Conservation (phyloP, 2,113 vertebrate genomes). For the Xiphophorus maculatus region DNA sequence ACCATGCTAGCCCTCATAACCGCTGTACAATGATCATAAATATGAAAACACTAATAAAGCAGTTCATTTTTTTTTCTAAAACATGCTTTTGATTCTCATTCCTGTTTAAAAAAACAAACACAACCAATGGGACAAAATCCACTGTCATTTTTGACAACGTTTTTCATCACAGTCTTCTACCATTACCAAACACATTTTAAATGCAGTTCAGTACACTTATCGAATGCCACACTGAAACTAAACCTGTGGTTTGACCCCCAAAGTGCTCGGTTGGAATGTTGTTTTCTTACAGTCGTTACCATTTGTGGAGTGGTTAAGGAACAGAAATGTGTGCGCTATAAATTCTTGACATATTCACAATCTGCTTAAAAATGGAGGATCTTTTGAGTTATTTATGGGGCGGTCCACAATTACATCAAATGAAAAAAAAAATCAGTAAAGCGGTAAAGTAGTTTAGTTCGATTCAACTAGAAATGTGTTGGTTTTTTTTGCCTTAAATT, state of each 20-base stretch:
- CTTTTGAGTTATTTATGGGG: neutral
- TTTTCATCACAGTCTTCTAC: neutral
- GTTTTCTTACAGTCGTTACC: conserved; percentile 46
- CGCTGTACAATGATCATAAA: conserved; percentile 69
- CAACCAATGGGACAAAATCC: neutral
- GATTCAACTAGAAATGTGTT: too few relatives aligned
- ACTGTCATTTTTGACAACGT: conserved; percentile 2
- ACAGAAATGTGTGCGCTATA: neutral
- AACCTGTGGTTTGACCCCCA: conserved; percentile 1
- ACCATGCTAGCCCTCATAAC: conserved; percentile 79
- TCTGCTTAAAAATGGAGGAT: neutral
- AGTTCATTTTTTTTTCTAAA: conserved; percentile 52
- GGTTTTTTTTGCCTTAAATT: neutral
- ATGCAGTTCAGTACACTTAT: neutral
- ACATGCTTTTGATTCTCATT: conserved; percentile 58
- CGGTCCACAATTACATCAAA: neutral
- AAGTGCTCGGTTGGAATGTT: conserved; percentile 52
- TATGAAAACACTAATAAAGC: conserved; percentile 64
- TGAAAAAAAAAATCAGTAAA: neutral
- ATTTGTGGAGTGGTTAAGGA: conserved; percentile 1
- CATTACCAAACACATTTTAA: conserved; percentile 6
- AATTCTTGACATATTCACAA: neutral
- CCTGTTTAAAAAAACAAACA: conserved; percentile 11
- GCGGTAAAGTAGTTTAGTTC: too few relatives aligned
- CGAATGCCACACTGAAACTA: conserved; percentile 9